Conservation (phyloP, 1,140 invertebrate species). For the Uloborus diversus region DNA sequence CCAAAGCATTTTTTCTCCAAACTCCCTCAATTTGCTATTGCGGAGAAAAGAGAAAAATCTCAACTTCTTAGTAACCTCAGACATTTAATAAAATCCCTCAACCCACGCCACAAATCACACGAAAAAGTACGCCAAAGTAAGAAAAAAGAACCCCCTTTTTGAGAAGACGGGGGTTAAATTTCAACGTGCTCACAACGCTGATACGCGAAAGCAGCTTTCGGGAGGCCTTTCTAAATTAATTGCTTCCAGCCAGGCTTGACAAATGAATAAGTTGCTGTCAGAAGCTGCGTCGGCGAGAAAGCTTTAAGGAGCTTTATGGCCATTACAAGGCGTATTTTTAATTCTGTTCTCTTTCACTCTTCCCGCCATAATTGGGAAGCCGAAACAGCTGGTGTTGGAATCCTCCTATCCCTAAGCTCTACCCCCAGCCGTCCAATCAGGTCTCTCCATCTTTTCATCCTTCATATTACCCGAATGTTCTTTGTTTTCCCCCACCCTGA, state of each 20-base stretch:
- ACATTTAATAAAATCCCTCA: neutral
- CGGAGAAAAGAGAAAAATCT: neutral
- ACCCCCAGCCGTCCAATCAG: neutral
- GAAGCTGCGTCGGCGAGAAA: constrained; percentile 28
- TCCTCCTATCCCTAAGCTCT: constrained; percentile 21
- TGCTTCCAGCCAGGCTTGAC: constrained; percentile 35
- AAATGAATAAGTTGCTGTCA: constrained; percentile 46
- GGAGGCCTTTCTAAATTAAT: constrained; percentile 21
- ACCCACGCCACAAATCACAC: constrained; percentile 24
- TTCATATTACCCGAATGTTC: constrained; percentile 45
- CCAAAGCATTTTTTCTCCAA: neutral
- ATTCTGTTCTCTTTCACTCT: constrained; percentile 34
- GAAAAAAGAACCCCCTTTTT: neutral
- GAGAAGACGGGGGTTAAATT: neutral
- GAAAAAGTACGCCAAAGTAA: constrained; percentile 22
- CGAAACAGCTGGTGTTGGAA: constrained; percentile 41
- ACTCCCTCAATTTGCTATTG: neutral
- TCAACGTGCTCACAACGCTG: constrained; percentile 1
- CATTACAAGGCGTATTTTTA: constrained; percentile 46
- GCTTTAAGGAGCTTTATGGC: constrained; percentile 53
- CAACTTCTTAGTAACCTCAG: neutral
- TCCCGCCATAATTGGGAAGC: constrained; percentile 25
- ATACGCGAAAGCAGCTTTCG: constrained; percentile 26
- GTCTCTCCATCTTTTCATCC: constrained; percentile 43
- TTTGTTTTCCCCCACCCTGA: constrained; percentile 3